Base-by-base conservation (phyloP, 2,888 invertebrate species). In the Calliopum simillimum region DNA sequence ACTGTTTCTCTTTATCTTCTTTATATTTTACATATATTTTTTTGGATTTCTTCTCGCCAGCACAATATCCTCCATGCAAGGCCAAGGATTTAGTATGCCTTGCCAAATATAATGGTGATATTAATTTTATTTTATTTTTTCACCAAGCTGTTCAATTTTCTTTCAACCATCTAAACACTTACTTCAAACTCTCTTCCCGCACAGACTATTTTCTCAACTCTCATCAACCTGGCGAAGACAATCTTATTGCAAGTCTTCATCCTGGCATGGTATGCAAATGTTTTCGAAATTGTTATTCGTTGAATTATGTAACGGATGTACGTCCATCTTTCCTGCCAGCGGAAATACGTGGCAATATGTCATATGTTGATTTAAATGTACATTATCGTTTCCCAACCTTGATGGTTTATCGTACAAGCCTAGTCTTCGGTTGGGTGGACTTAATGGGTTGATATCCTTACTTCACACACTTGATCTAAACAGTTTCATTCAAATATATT, bases 391-490 rank as follows among this genome's bases (percentile, higher is more conserved):
- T 82, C 58, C 81, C 84, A 61, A 85, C 86, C 47, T 80, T 87
- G 70, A 84, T 87, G 76, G 84, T 86, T 2, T 88, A 87, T 78
- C 82, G 87, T 71, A 87, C 86, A 8, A 86, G 87, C 74, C 80
- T 88, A 69, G 84, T 87, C 19, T 86, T 87, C 69, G 86, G 86
- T 63, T 86, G 87, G 85, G 81, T 88, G 49, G 88, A 88, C 76
- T 80, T 88, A 46, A 80, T 88, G 78, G 88, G 87, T 87, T 71
- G 80, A 80, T 72, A n/a, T n/a, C n/a, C n/a, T 33, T 1, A 14
- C 19, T 16, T 4, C 49, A 21, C 46, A 25, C 41, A 23, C n/a
- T n/a, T 33, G n/a, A 44, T 46, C 4, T 23, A 41, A 41, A 14
- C 12, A 41, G 6, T 5, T 61, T 44, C 23, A 25, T 44, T 41